Evolutionary conservation across 2,113 vertebrate species (phyloP), one percentile per base, ranked within the genome.

Genomic region (Drymodes brunneopygia): DNA sequence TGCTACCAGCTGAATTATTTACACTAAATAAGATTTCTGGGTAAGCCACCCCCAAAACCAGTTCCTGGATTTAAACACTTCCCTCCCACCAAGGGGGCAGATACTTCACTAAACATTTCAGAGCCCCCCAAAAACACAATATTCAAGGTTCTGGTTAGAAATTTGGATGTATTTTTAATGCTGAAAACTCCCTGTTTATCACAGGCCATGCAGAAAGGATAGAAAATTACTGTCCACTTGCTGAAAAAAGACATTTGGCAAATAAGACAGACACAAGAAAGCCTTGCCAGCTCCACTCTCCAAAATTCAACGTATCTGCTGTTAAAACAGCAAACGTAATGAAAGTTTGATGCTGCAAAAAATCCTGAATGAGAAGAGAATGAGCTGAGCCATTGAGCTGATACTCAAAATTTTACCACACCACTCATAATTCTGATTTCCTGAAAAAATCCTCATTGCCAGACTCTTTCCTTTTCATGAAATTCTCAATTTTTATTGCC

Each of bases 311-410:
- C 3, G 3, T 69, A 65, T 16, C 20, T 65, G n/a, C 48, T 69
- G 44, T 33, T 67, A 36, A 70, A 93, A 40, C 5, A 61, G 24
- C 7, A 48, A 48, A 40, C 36, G 53, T 7, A 36, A 57, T 19
- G 6, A 13, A 45, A 75, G 36, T 47, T 47, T 56, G 33, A 23
- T 6, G 21, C 51, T 74, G 17, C 31, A 50, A 82, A 83, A 36
- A 77, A 53, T 20, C 25, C 31, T 57, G 27, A 73, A 29, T 15
- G 24, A 66, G 38, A 40, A 53, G 35, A 35, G 12, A 60, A 4
- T 15, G 44, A 54, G 0, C 0, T 19, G 15, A 77, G 56, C 53
- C 14, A 16, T 0, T 4, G 15, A 11, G 44, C 15, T 25, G 33
- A n/a, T 4, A 3, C 19, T 47, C 28, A 7, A 5, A 29, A 23